Conservation (phyloP, 2,113 vertebrate genomes). For the Nannospalax galili region DNA sequence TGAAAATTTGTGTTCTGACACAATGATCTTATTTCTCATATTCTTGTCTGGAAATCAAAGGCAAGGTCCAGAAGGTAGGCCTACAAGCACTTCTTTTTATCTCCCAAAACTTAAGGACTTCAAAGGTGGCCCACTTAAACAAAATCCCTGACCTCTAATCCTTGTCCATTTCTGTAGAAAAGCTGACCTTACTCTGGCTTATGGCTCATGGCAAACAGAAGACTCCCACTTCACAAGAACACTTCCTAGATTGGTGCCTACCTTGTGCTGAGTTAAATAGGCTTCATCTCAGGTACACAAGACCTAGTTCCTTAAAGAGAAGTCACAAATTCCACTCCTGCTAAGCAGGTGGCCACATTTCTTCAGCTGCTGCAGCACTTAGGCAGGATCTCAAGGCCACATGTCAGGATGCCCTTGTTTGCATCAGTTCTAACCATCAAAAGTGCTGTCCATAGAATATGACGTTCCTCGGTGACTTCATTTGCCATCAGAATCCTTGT, state of each 20-base stretch:
- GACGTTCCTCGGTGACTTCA: not conserved
- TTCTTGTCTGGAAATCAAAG: constrained; percentile 73
- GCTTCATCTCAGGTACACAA: not conserved
- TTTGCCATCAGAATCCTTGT: not conserved
- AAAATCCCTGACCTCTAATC: constrained; percentile 75
- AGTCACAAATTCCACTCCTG: not conserved
- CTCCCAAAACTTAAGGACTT: constrained; percentile 70
- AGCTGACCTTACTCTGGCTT: constrained; percentile 48
- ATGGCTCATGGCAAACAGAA: constrained; percentile 23
- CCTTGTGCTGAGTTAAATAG: not conserved
- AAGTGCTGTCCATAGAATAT: accelerated
- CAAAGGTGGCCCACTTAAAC: constrained; percentile 79
- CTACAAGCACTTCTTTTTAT: constrained; percentile 73
- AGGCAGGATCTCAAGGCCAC: not conserved
- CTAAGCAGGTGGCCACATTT: not conserved
- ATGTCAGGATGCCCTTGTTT: not conserved
- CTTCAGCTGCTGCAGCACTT: not conserved
- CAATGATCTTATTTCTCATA: constrained; percentile 72
- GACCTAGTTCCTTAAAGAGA: not conserved
- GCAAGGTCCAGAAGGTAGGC: constrained; percentile 60
- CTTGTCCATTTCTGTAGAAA: constrained; percentile 70
- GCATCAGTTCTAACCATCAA: not conserved
- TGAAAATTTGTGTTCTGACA: constrained; percentile 69
- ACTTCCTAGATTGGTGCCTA: not conserved
- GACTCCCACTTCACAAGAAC: not conserved